Evolutionary conservation across 2,888 invertebrate species (phyloP).

Genomic region (Oegoconia quadripuncta): DNA sequence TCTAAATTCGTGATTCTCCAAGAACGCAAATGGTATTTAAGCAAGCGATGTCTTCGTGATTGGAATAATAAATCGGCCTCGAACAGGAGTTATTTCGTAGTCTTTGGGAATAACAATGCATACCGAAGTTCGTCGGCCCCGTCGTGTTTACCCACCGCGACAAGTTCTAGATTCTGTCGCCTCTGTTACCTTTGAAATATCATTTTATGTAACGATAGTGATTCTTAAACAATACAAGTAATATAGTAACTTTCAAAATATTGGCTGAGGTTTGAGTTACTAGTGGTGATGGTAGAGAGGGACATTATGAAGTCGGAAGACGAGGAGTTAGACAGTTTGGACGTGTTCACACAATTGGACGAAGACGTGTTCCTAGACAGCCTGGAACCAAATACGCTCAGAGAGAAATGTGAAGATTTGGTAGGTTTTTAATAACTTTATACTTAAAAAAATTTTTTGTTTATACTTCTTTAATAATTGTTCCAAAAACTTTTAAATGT

Average conservation of each 20-base stretch:
- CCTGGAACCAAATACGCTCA: conserved; percentile 53
- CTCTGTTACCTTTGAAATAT: conserved; percentile 47
- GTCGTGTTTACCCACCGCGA: conserved; percentile 54
- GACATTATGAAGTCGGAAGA: conserved; percentile 56
- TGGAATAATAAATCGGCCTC: conserved; percentile 55
- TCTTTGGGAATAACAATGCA: conserved; percentile 71
- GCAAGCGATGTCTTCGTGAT: conserved; percentile 53
- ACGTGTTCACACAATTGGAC: conserved; percentile 45
- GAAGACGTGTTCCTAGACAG: conserved; percentile 64
- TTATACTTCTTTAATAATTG: no score
- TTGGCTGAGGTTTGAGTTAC: not conserved
- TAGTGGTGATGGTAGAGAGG: conserved; percentile 55
- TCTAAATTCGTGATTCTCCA: conserved; percentile 15
- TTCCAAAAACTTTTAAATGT: no score
- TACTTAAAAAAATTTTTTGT: conserved; percentile 1
- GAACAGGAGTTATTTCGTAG: conserved; percentile 52
- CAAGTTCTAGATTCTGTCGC: conserved; percentile 29
- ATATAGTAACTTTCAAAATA: not conserved
- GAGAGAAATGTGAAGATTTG: conserved; percentile 48
- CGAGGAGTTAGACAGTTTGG: conserved; percentile 61
- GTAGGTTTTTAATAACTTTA: conserved; percentile 34
- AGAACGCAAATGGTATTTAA: conserved; percentile 50
- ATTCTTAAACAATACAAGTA: not conserved
- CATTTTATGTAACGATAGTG: conserved; percentile 34
- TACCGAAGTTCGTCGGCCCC: conserved; percentile 65